Evolutionary conservation across 2,113 vertebrate genomes (phyloP).

Genomic region (Bubalus kerabau): DNA sequence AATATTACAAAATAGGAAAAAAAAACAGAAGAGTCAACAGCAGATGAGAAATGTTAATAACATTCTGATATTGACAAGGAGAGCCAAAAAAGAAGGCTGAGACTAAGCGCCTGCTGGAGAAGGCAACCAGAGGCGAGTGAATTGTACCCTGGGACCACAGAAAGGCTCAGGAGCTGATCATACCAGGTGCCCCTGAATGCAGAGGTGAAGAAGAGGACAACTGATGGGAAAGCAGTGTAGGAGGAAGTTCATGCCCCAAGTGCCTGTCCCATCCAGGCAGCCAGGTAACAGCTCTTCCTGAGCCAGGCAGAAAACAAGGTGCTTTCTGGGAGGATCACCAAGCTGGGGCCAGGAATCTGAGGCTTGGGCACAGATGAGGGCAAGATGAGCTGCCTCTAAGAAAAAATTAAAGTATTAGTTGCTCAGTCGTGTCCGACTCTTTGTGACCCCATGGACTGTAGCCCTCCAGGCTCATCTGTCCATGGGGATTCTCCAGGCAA

Average conservation of each 20-base stretch:
- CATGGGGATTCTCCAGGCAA: neutral
- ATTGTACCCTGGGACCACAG: neutral
- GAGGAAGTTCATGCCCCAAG: neutral
- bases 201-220: neutral
- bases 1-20: neutral
- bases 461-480: neutral
- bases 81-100: neutral
- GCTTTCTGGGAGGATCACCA: neutral
- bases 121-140: neutral
- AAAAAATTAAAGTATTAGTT: neutral
- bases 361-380: neutral
- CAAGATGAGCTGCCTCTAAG: neutral
- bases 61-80: neutral
- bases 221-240: neutral
- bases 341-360: neutral
- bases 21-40: neutral
- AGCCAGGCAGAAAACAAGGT: neutral
- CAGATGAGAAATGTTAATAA: slow-evolving; percentile 15
- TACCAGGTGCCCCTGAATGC: neutral
- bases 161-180: neutral
- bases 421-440: neutral
- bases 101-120: neutral
- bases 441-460: neutral
- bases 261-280: neutral
- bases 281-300: neutral